These are phyloP conservation scores for Macrophya alboannulata DNA, from an alignment of 2,888 invertebrate genomes.

Conservation along the genomic window DNA sequence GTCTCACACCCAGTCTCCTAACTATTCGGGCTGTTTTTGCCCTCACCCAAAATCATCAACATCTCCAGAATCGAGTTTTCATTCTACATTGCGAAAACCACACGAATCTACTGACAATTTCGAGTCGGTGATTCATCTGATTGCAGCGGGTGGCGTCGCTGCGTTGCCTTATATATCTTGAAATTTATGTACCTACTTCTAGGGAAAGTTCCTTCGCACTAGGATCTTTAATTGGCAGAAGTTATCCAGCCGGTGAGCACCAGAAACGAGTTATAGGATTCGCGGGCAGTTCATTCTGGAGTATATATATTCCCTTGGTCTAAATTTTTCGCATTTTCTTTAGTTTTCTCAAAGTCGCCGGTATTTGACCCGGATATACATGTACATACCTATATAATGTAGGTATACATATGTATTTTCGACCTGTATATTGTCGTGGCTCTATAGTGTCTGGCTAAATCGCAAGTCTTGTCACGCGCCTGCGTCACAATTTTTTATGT, in stretches of 20 bases:
- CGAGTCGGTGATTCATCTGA: not conserved
- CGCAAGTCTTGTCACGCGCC: conserved; percentile 67
- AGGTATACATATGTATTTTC: not conserved
- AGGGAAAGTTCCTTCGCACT: conserved; percentile 33
- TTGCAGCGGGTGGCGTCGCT: conserved; percentile 45
- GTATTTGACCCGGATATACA: not conserved
- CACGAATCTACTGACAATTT: not conserved
- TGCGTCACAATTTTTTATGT: conserved; percentile 67
- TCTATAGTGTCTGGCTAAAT: conserved; percentile 46
- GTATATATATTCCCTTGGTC: not conserved
- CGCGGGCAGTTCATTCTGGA: conserved; percentile 6
- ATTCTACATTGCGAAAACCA: not conserved
- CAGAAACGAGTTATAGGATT: conserved; percentile 31
- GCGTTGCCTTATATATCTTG: conserved; percentile 30
- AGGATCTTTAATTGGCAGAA: conserved; percentile 51
- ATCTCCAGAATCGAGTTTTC: not conserved
- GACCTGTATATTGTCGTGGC: conserved; percentile 31
- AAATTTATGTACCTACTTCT: conserved; percentile 33
- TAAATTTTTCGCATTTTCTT: conserved; percentile 3
- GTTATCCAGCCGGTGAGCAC: conserved; percentile 38
- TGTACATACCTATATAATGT: not conserved
- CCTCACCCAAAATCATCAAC: not conserved
- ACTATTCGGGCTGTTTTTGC: not conserved
- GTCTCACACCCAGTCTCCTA: not conserved
- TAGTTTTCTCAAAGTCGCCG: not conserved